Conservation (phyloP, 2,888 invertebrate genomes). For the Cepaea hortensis region DNA sequence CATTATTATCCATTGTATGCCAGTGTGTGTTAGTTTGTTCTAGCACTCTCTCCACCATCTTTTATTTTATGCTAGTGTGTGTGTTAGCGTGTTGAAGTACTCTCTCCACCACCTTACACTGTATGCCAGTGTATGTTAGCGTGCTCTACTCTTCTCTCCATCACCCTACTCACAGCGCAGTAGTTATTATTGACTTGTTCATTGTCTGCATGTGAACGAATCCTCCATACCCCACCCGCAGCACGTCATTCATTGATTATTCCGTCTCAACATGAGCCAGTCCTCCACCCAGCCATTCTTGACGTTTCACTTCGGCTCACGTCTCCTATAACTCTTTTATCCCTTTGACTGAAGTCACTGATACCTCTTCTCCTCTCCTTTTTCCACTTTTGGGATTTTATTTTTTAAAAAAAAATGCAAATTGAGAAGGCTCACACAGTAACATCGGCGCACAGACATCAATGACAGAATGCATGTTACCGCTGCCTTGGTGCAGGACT, state of each 20-base stretch:
- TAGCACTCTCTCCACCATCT: no score
- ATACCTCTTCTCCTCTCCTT: conserved; percentile 3
- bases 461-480: conserved; percentile 29
- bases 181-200: conserved; percentile 15
- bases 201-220: not conserved
- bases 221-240: not conserved
- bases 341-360: not conserved
- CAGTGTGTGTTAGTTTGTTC: no score
- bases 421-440: not conserved
- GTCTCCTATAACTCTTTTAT: not conserved
- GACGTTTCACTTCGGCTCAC: not conserved
- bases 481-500: not conserved
- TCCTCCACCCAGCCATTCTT: not conserved
- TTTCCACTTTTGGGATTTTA: not conserved
- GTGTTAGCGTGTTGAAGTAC: no score
- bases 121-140: not conserved
- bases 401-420: no score
- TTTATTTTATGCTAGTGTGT: no score
- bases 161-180: not conserved
- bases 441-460: not conserved
- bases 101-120: no score
- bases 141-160: not conserved
- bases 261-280: not conserved
- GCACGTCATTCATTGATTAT: conserved; percentile 27
- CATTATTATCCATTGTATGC: no score